These are phyloP conservation scores for Sceliomorpha sp. DNA, from an alignment of 2,888 invertebrate genomes.

Conservation along the genomic window DNA sequence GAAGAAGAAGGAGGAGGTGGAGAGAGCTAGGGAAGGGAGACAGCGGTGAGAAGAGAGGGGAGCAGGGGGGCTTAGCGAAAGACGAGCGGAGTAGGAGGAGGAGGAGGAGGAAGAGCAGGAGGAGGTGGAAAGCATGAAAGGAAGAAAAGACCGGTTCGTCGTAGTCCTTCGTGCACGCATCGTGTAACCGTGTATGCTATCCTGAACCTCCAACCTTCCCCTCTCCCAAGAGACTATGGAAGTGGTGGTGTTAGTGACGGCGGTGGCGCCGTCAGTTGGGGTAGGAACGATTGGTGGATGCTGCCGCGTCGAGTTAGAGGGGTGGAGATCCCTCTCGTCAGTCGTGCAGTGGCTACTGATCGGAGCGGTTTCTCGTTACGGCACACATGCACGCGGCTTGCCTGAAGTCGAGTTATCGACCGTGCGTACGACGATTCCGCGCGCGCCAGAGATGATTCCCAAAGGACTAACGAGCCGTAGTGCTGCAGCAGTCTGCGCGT, in stretches of 20 bases:
- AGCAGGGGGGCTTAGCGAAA: conserved; percentile 16
- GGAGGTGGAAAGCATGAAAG: conserved; percentile 44
- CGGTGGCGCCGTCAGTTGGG: conserved; percentile 62
- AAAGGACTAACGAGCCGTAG: conserved; percentile 47
- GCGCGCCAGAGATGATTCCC: conserved; percentile 55
- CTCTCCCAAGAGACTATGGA: conserved; percentile 44
- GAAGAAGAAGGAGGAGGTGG: not conserved
- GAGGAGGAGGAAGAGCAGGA: conserved; percentile 9
- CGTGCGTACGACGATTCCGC: conserved; percentile 53
- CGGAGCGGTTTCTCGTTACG: conserved; percentile 60
- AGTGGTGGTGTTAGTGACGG: conserved; percentile 47
- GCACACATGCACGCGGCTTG: conserved; percentile 43
- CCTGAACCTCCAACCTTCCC: conserved; percentile 44
- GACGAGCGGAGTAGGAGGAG: conserved; percentile 14
- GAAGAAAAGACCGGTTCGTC: conserved; percentile 55
- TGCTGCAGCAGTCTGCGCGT: conserved; percentile 46
- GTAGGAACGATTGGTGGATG: conserved; percentile 73
- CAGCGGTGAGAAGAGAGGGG: conserved; percentile 1
- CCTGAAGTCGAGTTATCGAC: conserved; percentile 53
- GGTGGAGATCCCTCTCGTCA: conserved; percentile 74
- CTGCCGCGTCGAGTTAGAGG: conserved; percentile 75
- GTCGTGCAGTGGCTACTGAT: conserved; percentile 76
- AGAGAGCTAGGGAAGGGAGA: conserved; percentile 4
- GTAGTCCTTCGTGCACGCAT: conserved; percentile 55
- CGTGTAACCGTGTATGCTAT: conserved; percentile 56